Percentiles rank a stretch among this genome's conserved stretches.
phyloP scores from a whole-genome alignment of 1,140 invertebrate species.

The Riptortus pedestris region DNA sequence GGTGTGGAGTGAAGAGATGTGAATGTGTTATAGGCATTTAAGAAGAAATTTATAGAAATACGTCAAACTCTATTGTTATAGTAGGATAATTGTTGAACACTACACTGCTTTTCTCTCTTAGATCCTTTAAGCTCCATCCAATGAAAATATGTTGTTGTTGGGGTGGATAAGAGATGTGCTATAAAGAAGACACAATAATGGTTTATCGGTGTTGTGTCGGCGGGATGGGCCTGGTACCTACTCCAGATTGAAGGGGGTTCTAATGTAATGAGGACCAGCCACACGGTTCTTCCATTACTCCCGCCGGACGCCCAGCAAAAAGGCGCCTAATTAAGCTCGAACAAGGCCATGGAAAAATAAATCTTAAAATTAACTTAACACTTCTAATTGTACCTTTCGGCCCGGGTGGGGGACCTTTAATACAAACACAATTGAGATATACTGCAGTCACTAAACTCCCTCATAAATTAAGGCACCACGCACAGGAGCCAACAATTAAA shows the following conservation, averaged over 20 bases:
- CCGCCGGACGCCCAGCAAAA: slow-evolving; percentile 22
- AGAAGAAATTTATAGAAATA: too few species aligned
- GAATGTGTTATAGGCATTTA: too few species aligned
- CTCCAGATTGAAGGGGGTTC: slow-evolving; percentile 17
- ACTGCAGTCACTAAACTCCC: slow-evolving; percentile 28
- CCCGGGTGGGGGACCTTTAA: slow-evolving; percentile 25
- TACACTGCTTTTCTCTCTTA: too few species aligned
- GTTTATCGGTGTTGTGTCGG: too few species aligned
- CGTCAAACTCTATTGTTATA: too few species aligned
- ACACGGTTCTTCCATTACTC: slow-evolving; percentile 31
- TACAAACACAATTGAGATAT: slow-evolving; percentile 30
- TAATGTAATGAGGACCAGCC: slow-evolving; percentile 28
- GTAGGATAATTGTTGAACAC: too few species aligned
- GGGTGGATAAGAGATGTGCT: too few species aligned
- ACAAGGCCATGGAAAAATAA: slow-evolving; percentile 29
- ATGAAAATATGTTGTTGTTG: too few species aligned
- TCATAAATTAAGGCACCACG: slow-evolving; percentile 26
- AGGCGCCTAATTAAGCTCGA: slow-evolving; percentile 27
- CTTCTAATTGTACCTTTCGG: slow-evolving; percentile 30
- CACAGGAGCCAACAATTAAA: slow-evolving; percentile 30
- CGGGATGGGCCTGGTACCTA: too few species aligned
- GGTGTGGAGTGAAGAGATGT: too few species aligned
- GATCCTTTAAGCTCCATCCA: too few species aligned
- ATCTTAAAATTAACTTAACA: slow-evolving; percentile 31
- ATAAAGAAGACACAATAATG: too few species aligned